Conservation (phyloP, 2,113 vertebrate species). For the Trichomycterus rosablanca region DNA sequence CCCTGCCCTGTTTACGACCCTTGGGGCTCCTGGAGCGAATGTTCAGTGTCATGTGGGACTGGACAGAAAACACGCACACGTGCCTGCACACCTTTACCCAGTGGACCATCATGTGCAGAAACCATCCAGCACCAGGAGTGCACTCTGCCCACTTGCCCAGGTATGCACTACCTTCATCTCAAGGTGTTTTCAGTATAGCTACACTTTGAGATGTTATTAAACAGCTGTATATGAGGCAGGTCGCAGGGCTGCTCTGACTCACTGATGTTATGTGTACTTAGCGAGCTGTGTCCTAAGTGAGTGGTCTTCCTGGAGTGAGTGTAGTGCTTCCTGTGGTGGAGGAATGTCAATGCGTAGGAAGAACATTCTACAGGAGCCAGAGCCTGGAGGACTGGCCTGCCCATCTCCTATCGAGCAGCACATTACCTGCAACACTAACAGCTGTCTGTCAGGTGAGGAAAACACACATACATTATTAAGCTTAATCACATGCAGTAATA, state of each 20-base stretch:
- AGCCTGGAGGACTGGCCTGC: conserved; percentile 60
- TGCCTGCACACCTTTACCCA: conserved; percentile 54
- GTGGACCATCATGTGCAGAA: conserved; percentile 56
- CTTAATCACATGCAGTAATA: too few species aligned
- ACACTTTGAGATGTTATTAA: background rate
- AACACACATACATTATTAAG: conserved; percentile 3
- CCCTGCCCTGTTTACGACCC: conserved; percentile 68
- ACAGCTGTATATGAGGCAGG: background rate
- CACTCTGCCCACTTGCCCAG: conserved; percentile 62
- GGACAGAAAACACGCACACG: conserved; percentile 64
- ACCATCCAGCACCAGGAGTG: conserved; percentile 56
- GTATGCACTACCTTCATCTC: conserved; percentile 50
- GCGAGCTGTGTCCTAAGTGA: conserved; percentile 66
- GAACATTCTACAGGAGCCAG: conserved; percentile 50
- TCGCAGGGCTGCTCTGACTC: conserved; percentile 1
- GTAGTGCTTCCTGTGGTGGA: conserved; percentile 70
- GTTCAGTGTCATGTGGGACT: conserved; percentile 71
- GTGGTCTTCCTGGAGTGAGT: conserved; percentile 76
- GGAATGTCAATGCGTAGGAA: conserved; percentile 64
- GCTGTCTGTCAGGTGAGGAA: conserved; percentile 69
- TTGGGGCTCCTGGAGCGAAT: conserved; percentile 77
- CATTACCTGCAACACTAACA: conserved; percentile 68
- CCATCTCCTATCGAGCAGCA: conserved; percentile 61
- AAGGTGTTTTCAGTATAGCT: background rate
- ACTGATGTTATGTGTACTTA: conserved; percentile 36